Evolutionary conservation across 1,140 invertebrate genomes (phyloP).

Genomic region (Hirudo medicinalis): DNA sequence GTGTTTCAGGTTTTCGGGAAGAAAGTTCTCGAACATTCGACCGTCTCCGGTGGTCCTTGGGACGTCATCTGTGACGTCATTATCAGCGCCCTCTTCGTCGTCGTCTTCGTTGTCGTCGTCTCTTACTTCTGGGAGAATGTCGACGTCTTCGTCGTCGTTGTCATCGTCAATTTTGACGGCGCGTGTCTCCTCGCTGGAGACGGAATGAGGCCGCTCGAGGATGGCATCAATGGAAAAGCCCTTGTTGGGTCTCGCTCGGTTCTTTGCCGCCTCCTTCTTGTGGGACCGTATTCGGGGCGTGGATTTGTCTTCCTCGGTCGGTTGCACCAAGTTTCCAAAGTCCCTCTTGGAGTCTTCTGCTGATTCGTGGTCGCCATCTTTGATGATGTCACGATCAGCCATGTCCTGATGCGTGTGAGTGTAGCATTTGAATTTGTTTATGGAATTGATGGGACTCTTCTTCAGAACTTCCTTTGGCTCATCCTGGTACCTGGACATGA

Average conservation of each 20-base stretch:
- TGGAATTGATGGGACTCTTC: too few relatives aligned
- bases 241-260: neutral
- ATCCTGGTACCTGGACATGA: too few relatives aligned
- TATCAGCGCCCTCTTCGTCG: neutral
- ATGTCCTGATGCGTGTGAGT: too few relatives aligned
- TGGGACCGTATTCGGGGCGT: too few relatives aligned
- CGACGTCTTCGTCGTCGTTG: neutral
- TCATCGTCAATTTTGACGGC: neutral
- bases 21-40: neutral
- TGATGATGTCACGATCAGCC: too few relatives aligned
- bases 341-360: too few relatives aligned
- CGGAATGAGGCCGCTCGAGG: neutral
- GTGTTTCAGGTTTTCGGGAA: neutral
- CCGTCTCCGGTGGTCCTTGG: neutral
- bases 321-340: too few relatives aligned
- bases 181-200: neutral
- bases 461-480: too few relatives aligned
- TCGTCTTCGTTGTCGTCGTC: neutral
- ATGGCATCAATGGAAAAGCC: conserved; percentile 5
- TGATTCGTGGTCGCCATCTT: too few relatives aligned
- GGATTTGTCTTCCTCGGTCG: too few relatives aligned
- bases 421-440: too few relatives aligned
- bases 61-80: neutral
- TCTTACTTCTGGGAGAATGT: neutral
- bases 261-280: too few relatives aligned